Percentiles rank a stretch among this genome's conserved stretches.
phyloP scores from a whole-genome alignment of 2,113 vertebrate genomes.

The Pluvialis apricaria region DNA sequence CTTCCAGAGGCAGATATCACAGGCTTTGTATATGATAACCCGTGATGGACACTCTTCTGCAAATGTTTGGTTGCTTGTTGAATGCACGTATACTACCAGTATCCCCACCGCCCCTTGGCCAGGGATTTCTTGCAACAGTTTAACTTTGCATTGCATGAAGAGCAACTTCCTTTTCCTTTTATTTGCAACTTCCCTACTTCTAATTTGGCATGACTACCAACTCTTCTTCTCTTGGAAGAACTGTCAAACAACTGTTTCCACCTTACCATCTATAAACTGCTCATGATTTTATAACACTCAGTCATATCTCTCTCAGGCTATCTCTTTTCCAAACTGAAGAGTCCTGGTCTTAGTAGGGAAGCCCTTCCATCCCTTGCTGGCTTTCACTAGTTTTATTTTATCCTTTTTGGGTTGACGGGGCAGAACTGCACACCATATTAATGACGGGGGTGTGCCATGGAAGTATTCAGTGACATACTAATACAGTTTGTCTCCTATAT shows the following conservation, averaged over 20 bases:
- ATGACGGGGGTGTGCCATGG: not conserved
- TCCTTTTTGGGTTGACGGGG: not conserved
- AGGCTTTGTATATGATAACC: not conserved
- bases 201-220: not conserved
- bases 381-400: not conserved
- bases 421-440: not conserved
- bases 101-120: not conserved
- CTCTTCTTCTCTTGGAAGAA: not conserved
- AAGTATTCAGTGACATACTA: not conserved
- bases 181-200: not conserved
- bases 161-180: not conserved
- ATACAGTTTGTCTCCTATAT: not conserved
- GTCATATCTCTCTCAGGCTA: not conserved
- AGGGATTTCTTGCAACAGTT: not conserved
- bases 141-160: not conserved
- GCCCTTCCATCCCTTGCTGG: not conserved
- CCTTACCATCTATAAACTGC: not conserved
- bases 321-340: not conserved
- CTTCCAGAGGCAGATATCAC: not conserved
- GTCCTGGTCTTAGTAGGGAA: not conserved
- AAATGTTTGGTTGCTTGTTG: not conserved
- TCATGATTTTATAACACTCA: not conserved
- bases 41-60: not conserved
- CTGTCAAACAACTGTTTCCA: not conserved
- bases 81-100: accelerated